phyloP scores from a whole-genome alignment of 2,888 invertebrate genomes.

The Eilema depressum region DNA sequence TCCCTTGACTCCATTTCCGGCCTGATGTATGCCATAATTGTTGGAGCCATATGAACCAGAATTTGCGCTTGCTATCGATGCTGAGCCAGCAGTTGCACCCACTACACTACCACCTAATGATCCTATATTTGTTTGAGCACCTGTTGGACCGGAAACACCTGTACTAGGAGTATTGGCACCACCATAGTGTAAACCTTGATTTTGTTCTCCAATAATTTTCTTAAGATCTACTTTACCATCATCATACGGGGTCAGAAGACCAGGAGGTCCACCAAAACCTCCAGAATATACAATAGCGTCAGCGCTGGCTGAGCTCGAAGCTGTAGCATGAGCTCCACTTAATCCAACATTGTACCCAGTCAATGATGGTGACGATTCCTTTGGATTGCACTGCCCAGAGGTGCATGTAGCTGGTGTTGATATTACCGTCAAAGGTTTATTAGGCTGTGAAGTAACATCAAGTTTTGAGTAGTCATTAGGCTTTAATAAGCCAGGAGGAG shows the following conservation, averaged over 20 bases:
- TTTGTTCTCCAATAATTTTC: conserved; percentile 26
- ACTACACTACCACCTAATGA: conserved; percentile 38
- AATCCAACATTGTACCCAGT: conserved; percentile 24
- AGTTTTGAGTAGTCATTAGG: conserved; percentile 58
- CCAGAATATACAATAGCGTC: conserved; percentile 71
- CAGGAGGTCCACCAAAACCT: conserved; percentile 81
- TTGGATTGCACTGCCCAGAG: conserved; percentile 50
- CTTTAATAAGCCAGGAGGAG: conserved; percentile 64
- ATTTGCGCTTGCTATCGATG: conserved; percentile 58
- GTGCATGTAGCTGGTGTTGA: conserved; percentile 38
- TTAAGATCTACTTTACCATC: conserved; percentile 57
- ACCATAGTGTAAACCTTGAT: conserved; percentile 36
- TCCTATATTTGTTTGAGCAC: conserved; percentile 35
- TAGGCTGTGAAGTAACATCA: conserved; percentile 21
- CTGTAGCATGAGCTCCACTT: conserved; percentile 37
- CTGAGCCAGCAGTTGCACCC: conserved; percentile 59
- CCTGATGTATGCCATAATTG: conserved; percentile 34
- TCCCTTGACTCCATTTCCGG: conserved; percentile 44
- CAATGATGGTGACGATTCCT: conserved; percentile 17
- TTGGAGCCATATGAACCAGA: conserved; percentile 53
- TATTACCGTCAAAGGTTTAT: conserved; percentile 18
- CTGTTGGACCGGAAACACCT: conserved; percentile 26
- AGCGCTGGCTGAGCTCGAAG: conserved; percentile 59
- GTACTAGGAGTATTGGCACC: conserved; percentile 26
- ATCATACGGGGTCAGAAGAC: conserved; percentile 74